Percentiles rank a stretch among this genome's conserved stretches.
phyloP scores from a whole-genome alignment of 2,888 invertebrate species.

The Lapara coniferarum region DNA sequence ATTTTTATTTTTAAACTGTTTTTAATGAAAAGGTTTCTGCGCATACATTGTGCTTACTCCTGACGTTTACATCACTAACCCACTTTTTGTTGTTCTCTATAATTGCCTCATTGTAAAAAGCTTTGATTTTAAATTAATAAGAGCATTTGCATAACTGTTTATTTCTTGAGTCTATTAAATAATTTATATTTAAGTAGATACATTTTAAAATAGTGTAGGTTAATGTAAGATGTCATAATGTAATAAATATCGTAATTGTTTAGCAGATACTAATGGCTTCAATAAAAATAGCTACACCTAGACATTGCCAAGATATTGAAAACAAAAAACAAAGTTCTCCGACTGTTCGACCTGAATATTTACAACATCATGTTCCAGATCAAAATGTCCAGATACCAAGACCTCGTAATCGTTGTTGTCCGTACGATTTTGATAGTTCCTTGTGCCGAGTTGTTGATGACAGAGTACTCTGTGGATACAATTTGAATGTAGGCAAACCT shows the following conservation, averaged over 20 bases:
- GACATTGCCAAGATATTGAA: conserved; percentile 32
- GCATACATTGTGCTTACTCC: no score
- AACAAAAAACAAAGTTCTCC: conserved; percentile 22
- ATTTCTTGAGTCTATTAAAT: no score
- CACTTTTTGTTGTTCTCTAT: conserved; percentile 25
- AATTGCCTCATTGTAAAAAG: neutral
- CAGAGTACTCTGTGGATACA: conserved; percentile 65
- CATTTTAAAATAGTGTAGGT: no score
- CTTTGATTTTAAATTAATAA: no score
- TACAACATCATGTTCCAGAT: neutral
- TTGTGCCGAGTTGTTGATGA: conserved; percentile 61
- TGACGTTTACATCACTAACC: no score
- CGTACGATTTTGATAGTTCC: conserved; percentile 63
- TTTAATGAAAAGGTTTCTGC: conserved; percentile 20
- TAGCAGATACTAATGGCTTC: conserved; percentile 46
- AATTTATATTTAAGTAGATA: no score
- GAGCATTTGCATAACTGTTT: no score
- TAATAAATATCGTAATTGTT: neutral
- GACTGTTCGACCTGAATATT: neutral
- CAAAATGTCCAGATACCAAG: conserved; percentile 11
- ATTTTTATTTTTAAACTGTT: conserved; percentile 21
- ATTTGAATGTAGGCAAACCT: conserved; percentile 56
- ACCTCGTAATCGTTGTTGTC: conserved; percentile 58
- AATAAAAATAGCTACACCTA: conserved; percentile 34
- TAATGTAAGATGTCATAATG: no score